Evolutionary conservation across 2,888 invertebrate genomes (phyloP).

Genomic region (Loripinus fragilis): DNA sequence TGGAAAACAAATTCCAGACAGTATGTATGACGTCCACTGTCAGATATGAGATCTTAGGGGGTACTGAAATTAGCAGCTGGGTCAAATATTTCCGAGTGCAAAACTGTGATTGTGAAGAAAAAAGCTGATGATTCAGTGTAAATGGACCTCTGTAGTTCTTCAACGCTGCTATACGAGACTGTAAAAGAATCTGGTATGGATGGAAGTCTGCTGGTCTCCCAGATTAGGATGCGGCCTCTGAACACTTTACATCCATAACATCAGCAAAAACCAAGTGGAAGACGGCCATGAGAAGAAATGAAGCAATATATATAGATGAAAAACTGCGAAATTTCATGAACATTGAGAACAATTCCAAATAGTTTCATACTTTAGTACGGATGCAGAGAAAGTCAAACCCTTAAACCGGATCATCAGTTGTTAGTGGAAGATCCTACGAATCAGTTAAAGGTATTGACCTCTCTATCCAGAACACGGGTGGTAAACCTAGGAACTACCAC

Average conservation of each 20-base stretch:
- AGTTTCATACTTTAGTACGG: not conserved
- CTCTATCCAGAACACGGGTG: not conserved
- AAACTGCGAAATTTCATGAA: not conserved
- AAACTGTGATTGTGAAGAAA: not conserved
- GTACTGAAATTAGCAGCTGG: not conserved
- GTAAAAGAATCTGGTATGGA: not conserved
- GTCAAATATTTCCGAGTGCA: not conserved
- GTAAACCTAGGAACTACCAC: too few species aligned
- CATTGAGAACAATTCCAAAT: slow-evolving; percentile 3
- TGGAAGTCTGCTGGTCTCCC: not conserved
- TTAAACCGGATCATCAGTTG: not conserved
- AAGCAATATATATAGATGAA: not conserved
- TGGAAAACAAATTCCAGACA: not conserved
- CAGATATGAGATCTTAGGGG: not conserved
- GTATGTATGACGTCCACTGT: not conserved
- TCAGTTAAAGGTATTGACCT: not conserved
- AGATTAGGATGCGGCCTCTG: not conserved
- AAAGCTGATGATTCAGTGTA: not conserved
- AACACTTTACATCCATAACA: not conserved
- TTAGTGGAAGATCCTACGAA: not conserved
- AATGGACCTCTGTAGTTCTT: not conserved
- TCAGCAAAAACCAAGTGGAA: not conserved
- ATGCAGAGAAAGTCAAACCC: slow-evolving; percentile 2
- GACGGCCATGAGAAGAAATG: not conserved
- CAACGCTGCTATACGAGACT: not conserved